Evolutionary conservation across 2,113 vertebrate genomes (phyloP).

Genomic region (Entosphenus tridentatus): DNA sequence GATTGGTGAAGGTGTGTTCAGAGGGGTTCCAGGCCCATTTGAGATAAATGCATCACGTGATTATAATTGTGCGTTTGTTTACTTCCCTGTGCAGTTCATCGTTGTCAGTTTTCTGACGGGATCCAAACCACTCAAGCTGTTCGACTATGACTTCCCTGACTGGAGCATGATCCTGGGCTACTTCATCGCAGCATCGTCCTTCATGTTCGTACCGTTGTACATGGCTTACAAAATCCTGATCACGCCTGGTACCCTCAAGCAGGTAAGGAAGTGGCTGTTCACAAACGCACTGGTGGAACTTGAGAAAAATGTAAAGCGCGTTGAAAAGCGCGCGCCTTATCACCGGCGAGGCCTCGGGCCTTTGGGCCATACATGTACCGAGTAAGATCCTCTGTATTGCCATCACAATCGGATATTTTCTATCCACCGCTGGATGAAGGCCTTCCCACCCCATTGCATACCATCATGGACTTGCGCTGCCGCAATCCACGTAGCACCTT

Average conservation of each 20-base stretch:
- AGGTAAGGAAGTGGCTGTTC: constrained; percentile 29
- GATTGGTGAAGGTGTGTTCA: no score
- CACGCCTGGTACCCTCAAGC: constrained; percentile 67
- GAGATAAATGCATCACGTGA: no score
- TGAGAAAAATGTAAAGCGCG: not conserved
- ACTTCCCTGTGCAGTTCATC: constrained; percentile 43
- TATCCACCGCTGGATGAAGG: not conserved
- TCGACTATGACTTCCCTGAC: constrained; percentile 52
- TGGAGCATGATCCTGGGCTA: constrained; percentile 75
- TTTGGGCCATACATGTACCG: not conserved
- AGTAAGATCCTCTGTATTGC: not conserved
- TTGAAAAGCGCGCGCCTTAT: not conserved
- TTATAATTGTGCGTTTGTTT: not conserved
- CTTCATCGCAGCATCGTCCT: constrained; percentile 68
- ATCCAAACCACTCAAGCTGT: constrained; percentile 52
- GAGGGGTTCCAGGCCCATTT: no score
- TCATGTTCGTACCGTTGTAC: constrained; percentile 70
- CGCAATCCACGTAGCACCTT: no score
- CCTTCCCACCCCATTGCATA: no score
- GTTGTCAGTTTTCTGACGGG: constrained; percentile 70
- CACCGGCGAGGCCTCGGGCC: not conserved
- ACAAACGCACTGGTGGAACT: not conserved
- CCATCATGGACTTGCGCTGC: no score
- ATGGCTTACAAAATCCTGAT: constrained; percentile 48
- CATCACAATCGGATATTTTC: not conserved